Base-by-base conservation (phyloP, 92 coral and sea anemone genomes). In the Hydrozoanthus gracilis region DNA sequence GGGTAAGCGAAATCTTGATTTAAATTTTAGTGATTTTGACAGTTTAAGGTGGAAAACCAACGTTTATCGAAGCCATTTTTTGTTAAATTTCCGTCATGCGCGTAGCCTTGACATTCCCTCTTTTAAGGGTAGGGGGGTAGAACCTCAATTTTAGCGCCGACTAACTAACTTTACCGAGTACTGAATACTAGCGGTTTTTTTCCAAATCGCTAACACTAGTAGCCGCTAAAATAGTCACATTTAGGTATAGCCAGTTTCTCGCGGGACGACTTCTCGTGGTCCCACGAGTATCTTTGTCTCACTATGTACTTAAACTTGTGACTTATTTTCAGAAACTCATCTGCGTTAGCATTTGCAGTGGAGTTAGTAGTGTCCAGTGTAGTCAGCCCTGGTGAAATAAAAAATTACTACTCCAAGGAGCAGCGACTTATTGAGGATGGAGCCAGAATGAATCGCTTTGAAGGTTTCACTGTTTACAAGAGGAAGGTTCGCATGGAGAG, bases 341-440 rank as follows among this genome's bases (percentile, higher is more conserved):
- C 82, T 49, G 11, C 50, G 11, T 14, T 44, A 2, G 20, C 82
- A 27, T n/a, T 27, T n/a, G 51, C 45, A 39, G 20, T 76, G 11
- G 50, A 76, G 45, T 15, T 76, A 35, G 8, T 27, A 4, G 62
- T 76, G 8, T 18, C 27, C 66, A 76, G 82, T 52, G n/a, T 15
- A 11, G 16, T 76, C 55, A 46, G 62, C 62, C 67, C 48, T 52
- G 82, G 20, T 14, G 50, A 76, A 44, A 8, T 76, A 76, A 51
- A 54, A 15, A 54, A 49, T 11, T 76, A 54, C 13, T 76, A 76
- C n/a, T 76, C 82, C 5, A 64, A 27, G 55, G 82, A 54, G 14
- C 82, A 76, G 58, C 82, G 45, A 52, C 82, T 76, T 8, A 54
- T 76, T 52, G 82, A 76, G 62, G 54, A 76, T 4, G 82, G 82